Percentiles rank a stretch among this genome's conserved stretches.
phyloP scores from a whole-genome alignment of 2,113 vertebrate species.

The Eulemur macaco region DNA sequence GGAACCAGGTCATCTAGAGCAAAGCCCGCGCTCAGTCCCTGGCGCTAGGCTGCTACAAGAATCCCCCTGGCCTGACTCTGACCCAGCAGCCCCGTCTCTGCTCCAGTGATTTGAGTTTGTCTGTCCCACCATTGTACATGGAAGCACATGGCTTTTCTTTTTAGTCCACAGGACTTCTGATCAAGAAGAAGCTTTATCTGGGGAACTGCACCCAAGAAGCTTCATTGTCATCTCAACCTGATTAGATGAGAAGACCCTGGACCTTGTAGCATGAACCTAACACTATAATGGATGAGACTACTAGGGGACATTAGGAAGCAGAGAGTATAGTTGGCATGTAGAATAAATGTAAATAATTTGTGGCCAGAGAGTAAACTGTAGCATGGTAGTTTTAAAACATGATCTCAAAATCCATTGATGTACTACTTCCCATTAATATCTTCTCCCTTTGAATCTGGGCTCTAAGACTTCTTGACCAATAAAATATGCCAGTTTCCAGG shows the following conservation, averaged over 20 bases:
- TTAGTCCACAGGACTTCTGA: not conserved
- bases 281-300: not conserved
- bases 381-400: not conserved
- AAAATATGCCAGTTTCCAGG: not conserved
- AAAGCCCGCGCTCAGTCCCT: not conserved
- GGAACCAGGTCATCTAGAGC: not conserved
- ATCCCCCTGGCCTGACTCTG: rapidly evolving
- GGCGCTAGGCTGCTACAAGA: not conserved
- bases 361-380: not conserved
- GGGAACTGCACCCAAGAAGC: not conserved
- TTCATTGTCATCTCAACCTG: not conserved
- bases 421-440: no score
- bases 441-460: not conserved
- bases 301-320: not conserved
- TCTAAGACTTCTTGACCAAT: not conserved
- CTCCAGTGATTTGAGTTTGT: not conserved
- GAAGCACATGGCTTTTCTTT: not conserved
- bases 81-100: not conserved
- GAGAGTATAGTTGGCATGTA: not conserved
- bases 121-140: no score
- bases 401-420: not conserved
- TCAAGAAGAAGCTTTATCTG: not conserved
- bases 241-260: not conserved
- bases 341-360: not conserved
- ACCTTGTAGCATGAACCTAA: not conserved